Evolutionary conservation across 2,113 vertebrate species (phyloP), one percentile per base, ranked within the genome.

Genomic region (Pitta sordida): DNA sequence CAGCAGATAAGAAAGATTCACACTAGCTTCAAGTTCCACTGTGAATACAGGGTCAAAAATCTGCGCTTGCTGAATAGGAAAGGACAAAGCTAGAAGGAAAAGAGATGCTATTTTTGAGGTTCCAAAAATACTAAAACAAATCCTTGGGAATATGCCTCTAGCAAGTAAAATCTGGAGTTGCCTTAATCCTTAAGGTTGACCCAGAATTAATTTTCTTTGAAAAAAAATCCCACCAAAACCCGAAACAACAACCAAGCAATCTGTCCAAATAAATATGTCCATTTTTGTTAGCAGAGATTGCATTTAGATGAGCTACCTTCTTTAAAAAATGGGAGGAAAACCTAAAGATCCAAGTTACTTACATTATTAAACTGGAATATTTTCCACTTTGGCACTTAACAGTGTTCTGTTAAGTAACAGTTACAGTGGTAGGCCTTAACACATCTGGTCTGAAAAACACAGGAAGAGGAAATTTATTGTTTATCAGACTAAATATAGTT

Each of bases 401-500:
- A 69, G 17, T 59, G 51, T 89, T 94, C 59, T 87, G 9, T 92
- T 89, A 89, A 94, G 39, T 90, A 92, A 74, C 67, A 27, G 73
- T 83, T 92, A 76, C 58, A 86, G 18, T 86, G 56, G n/a, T 67
- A 95, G 84, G 63, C 75, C 79, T 62, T 84, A 93, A 67, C 81
- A 93, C 83, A 84, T 93, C 79, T 95, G 94, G 59, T 58, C 68
- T 83, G 75, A 83, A 88, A 90, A 90, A 86, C 71, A 88, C 71
- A 86, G 91, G 95, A 91, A 91, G 85, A 94, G 78, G 90, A 94
- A 96, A 95, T 91, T 74, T 84, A 83, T 88, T 94, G 87, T 94
- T 92, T 95, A 90, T 96, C 64, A 36, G 48, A 69, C 87, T 91
- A 83, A 94, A 94, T 91, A 56, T 70, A 95, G 82, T 76, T 80